Percentiles rank a stretch among this genome's conserved stretches.
Evolutionary conservation across 2,797 vertebrate genomes (phyloP).

Genomic region (Adelosebastes latens): DNA sequence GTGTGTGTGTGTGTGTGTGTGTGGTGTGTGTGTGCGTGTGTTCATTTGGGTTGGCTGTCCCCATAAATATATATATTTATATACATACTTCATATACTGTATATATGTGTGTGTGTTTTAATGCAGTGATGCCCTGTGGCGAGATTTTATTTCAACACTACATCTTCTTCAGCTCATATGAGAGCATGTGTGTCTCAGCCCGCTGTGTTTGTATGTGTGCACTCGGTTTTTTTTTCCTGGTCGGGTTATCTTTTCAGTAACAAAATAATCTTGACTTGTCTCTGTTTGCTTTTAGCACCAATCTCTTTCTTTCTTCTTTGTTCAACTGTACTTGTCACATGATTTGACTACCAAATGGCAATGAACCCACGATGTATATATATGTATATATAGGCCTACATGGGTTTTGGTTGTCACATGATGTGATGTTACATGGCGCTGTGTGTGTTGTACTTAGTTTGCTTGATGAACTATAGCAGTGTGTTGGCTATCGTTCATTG

Average conservation of each 20-base stretch:
- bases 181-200: neutral
- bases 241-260: neutral
- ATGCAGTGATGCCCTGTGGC: conserved; percentile 20
- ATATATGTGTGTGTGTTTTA: conserved; percentile 9
- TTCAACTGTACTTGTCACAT: neutral
- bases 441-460: neutral
- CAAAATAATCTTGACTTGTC: neutral
- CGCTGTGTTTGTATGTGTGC: neutral
- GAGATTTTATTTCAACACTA: conserved; percentile 31
- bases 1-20: neutral
- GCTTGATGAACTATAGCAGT: neutral
- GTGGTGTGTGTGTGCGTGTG: neutral
- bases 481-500: neutral
- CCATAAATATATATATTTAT: conserved; percentile 15
- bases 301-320: neutral
- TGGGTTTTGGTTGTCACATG: neutral
- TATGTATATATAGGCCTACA: neutral
- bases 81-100: neutral
- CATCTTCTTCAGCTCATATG: neutral
- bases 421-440: neutral
- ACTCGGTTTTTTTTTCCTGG: neutral
- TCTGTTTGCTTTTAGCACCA: neutral
- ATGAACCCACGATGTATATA: neutral
- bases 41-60: neutral
- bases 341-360: neutral